phyloP scores from a whole-genome alignment of 2,113 vertebrate genomes.

The Gavialis gangeticus region DNA sequence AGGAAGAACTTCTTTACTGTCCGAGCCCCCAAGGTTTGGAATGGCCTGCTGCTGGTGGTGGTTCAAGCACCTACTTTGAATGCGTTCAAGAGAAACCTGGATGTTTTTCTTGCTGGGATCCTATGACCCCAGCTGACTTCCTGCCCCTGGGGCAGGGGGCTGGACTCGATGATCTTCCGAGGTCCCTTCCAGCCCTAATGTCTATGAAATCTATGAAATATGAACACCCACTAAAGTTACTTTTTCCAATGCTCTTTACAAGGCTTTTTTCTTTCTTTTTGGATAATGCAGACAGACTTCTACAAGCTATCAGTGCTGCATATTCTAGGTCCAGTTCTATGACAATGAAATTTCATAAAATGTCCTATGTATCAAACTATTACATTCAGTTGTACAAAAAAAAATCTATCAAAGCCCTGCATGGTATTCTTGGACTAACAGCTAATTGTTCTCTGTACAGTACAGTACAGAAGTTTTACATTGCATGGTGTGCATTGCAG shows the following conservation, averaged over 20 bases:
- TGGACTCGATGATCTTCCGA: too few relatives aligned
- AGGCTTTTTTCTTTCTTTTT: constrained; percentile 68
- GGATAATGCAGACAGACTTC: constrained; percentile 26
- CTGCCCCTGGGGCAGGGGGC: too few relatives aligned
- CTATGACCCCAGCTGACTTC: too few relatives aligned
- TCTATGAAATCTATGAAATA: too few relatives aligned
- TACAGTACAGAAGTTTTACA: neutral
- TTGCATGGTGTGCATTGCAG: constrained; percentile 45
- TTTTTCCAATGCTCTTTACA: constrained; percentile 19
- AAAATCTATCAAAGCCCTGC: constrained; percentile 1
- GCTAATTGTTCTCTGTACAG: constrained; percentile 40
- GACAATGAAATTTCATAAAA: constrained; percentile 47
- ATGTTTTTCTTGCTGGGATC: too few relatives aligned
- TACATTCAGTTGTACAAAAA: constrained; percentile 37
- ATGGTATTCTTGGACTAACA: constrained; percentile 44
- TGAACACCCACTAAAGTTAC: neutral
- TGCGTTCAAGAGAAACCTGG: too few relatives aligned
- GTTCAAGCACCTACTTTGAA: too few relatives aligned
- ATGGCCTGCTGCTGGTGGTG: too few relatives aligned
- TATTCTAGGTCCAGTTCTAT: neutral
- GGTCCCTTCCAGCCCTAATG: too few relatives aligned
- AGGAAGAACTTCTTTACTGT: too few relatives aligned
- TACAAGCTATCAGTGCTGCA: constrained; percentile 14
- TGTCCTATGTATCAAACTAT: neutral
- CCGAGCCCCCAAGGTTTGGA: too few relatives aligned